Base-by-base conservation (phyloP, 2,888 invertebrate genomes). In the Drosophila pseudotalamancana region DNA sequence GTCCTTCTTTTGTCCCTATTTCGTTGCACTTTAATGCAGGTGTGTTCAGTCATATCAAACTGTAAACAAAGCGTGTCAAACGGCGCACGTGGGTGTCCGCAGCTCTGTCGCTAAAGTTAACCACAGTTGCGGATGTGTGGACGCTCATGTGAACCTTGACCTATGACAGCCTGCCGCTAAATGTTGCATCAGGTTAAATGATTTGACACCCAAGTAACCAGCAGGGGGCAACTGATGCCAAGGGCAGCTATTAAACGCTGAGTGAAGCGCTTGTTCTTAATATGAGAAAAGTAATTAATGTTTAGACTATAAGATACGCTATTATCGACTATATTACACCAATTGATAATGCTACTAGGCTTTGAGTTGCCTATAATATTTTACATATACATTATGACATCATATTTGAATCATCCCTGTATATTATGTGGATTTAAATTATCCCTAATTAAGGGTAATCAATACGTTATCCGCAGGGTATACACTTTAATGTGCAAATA, bases 121-220 rank as follows among this genome's bases (percentile, higher is more conserved):
- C 72, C 65, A 57, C 51, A 66, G 50, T 23, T 32, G 34, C 18
- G 21, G 8, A 12, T 14, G 23, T 25, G 37, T 29, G 16, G 19
- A 18, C 8, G 29, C 9, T 14, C 14, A 11, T 4, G 11, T 60
- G 69, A 68, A 56, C 69, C 43, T 27, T 56, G 69, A 53, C 51
- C 40, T 40, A 40, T 53, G 57, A 14, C 70, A 37, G 51, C 57
- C 23, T 46, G 54, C 25, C 62, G 43, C 42, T 34, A 18, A 49
- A 14, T 31, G 59, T 35, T n/a, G 31, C 43, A 37, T 29, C 43
- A 37, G 43, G 68, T 67, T 68, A 73, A 72, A 46, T 50, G 49
- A 25, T 61, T 45, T 40, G 56, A 49, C 48, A 12, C 34, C 46
- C 46, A 21, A 6, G 31, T 31, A 43, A 16, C 43, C 43, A 61